Percentiles rank a stretch among this genome's conserved stretches.
Conservation (phyloP, 2,797 vertebrate species). For the Petrocephalus sullivani region DNA sequence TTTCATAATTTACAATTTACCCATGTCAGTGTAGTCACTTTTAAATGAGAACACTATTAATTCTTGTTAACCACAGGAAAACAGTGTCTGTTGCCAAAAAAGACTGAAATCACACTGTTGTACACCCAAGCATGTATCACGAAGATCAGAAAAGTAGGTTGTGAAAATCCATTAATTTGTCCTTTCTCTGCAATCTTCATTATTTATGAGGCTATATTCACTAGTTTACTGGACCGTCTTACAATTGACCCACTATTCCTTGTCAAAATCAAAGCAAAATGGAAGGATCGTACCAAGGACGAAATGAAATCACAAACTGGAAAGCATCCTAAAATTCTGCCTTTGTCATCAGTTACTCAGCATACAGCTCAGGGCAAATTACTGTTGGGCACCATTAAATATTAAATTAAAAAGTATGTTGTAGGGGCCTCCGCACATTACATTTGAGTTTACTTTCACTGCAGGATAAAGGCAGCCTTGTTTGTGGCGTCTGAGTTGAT, state of each 20-base stretch:
- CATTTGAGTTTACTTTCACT: neutral
- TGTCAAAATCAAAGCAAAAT: conserved; percentile 52
- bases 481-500: neutral
- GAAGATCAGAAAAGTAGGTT: conserved; percentile 43
- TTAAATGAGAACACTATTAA: neutral
- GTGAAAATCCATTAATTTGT: conserved; percentile 44
- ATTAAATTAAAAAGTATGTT: neutral
- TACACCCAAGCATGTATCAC: conserved; percentile 31
- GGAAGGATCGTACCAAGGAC: conserved; percentile 56
- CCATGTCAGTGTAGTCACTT: neutral
- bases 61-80: conserved; percentile 2
- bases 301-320: conserved; percentile 21
- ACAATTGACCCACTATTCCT: conserved; percentile 58
- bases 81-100: neutral
- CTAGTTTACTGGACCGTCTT: conserved; percentile 55
- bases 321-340: neutral
- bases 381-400: neutral
- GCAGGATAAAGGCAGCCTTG: neutral
- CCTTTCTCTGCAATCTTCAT: conserved; percentile 49
- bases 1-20: neutral
- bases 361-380: neutral
- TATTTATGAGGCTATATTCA: conserved; percentile 56
- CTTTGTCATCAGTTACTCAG: neutral
- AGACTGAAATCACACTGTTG: conserved; percentile 22
- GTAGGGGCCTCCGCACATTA: neutral